Evolutionary conservation across 1,140 invertebrate genomes (phyloP).

Genomic region (Lepidurus apus): DNA sequence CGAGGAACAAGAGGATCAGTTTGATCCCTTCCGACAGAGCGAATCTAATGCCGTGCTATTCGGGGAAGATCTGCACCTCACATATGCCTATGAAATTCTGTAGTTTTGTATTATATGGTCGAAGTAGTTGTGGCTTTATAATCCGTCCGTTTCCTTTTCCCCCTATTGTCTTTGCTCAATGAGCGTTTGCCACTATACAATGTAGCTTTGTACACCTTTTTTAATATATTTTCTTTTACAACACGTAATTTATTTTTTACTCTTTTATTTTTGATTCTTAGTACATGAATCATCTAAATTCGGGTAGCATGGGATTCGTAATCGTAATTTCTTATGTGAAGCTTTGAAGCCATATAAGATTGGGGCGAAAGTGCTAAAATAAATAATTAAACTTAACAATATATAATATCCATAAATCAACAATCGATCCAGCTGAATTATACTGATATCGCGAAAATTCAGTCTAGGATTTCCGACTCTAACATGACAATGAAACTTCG

Average conservation of each 20-base stretch:
- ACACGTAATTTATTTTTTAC: neutral
- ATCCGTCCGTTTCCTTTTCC: neutral
- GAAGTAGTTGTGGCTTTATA: neutral
- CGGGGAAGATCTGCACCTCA: conserved; percentile 31
- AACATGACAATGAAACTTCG: neutral
- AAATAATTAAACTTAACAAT: no score
- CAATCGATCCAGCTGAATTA: no score
- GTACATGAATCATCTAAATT: no score
- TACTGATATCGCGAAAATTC: no score
- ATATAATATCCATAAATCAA: no score
- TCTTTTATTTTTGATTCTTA: no score
- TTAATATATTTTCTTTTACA: conserved; percentile 16
- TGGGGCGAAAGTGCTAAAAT: no score
- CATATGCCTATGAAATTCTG: conserved; percentile 33
- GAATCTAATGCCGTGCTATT: conserved; percentile 29
- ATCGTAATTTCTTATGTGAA: no score
- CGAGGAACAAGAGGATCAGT: conserved; percentile 30
- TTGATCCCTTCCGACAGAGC: conserved; percentile 27
- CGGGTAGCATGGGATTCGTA: no score
- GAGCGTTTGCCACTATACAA: conserved; percentile 2
- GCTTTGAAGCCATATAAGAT: no score
- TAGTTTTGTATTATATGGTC: conserved; percentile 1
- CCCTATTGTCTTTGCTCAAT: neutral
- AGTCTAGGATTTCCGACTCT: neutral
- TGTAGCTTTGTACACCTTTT: conserved; percentile 13